These are phyloP conservation scores for Pagrus major DNA, from an alignment of 2,113 vertebrate species.

Conservation along the genomic window DNA sequence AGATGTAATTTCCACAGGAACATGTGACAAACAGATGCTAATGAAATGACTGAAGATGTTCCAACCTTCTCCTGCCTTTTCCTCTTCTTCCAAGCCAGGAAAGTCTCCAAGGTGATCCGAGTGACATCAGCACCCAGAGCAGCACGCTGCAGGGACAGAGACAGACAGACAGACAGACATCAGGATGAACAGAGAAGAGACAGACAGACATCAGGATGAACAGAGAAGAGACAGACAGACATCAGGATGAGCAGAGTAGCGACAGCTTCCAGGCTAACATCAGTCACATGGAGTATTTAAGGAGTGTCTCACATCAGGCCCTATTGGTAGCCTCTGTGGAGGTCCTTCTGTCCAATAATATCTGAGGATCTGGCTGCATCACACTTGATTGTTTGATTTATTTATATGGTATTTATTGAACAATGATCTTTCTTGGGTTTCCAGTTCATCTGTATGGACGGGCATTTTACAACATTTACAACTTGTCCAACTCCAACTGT, in stretches of 20 bases:
- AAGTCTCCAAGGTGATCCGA: constrained; percentile 97
- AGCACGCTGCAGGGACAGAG: constrained; percentile 84
- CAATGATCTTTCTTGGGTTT: background rate
- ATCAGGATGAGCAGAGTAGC: background rate
- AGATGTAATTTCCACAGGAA: background rate
- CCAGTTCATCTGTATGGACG: background rate
- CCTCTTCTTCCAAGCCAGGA: constrained; percentile 98
- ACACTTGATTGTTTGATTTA: background rate
- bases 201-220: no score
- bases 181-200: background rate
- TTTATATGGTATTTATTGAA: background rate
- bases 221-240: no score
- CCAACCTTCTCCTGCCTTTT: constrained; percentile 96
- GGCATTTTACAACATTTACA: background rate
- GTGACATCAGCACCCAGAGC: constrained; percentile 94
- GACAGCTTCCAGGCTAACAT: background rate
- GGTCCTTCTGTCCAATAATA: background rate
- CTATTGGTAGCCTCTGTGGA: background rate
- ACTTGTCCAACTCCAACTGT: background rate
- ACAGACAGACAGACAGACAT: no score
- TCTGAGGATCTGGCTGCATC: background rate
- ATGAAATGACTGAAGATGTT: background rate
- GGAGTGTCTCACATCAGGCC: background rate
- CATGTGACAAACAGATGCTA: background rate
- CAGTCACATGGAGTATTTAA: background rate